Conservation (phyloP, 2,797 vertebrate species). For the Karalla daura region DNA sequence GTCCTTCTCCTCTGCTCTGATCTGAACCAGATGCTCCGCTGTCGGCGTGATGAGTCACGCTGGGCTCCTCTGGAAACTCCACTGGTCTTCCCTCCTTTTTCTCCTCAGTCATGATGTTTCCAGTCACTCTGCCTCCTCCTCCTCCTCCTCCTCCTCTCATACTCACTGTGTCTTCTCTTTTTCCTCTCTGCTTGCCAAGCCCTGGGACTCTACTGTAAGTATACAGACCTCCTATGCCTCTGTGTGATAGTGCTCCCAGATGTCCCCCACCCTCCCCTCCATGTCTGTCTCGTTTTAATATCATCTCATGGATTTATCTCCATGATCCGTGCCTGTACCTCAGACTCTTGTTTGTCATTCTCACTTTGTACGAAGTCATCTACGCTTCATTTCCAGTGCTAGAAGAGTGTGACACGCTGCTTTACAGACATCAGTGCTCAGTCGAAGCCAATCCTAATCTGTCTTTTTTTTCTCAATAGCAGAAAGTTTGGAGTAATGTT, state of each 20-base stretch:
- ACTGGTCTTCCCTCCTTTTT: slow-evolving; percentile 41
- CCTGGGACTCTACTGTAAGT: slow-evolving; percentile 82
- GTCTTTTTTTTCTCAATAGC: no score
- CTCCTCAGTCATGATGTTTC: slow-evolving; percentile 48
- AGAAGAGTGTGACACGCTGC: no score
- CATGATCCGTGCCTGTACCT: no score
- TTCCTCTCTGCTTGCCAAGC: slow-evolving; percentile 67
- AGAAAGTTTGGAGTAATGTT: no score
- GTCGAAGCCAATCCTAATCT: no score
- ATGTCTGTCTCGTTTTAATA: not conserved
- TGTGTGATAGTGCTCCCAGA: slow-evolving; percentile 32
- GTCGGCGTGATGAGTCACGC: slow-evolving; percentile 64
- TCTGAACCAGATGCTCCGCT: slow-evolving; percentile 40
- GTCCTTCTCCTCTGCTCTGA: slow-evolving; percentile 51
- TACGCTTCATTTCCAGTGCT: no score
- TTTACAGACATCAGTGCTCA: no score
- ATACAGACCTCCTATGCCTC: slow-evolving; percentile 38
- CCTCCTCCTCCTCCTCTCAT: slow-evolving; percentile 28
- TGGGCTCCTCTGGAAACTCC: slow-evolving; percentile 37
- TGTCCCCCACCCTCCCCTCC: not conserved
- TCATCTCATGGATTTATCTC: not conserved
- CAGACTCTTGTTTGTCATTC: no score
- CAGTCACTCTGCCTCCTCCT: slow-evolving; percentile 23
- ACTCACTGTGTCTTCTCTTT: slow-evolving; percentile 61
- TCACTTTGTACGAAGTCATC: no score